Base-by-base conservation (phyloP, 1,140 invertebrate genomes). In the Doryteuthis pealeii region DNA sequence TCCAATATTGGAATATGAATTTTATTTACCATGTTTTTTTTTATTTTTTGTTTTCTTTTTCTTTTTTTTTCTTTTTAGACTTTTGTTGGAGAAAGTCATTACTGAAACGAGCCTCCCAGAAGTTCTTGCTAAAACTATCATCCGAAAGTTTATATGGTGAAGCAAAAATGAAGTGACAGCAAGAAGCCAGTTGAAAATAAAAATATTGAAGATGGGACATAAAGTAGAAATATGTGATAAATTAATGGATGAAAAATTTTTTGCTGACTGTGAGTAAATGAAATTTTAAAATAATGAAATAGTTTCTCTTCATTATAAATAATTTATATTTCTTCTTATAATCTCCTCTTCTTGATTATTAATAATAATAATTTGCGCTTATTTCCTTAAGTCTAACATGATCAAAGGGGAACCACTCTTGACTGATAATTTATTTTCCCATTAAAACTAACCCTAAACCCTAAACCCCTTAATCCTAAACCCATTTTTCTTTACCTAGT, bases 51-150 rank as follows among this genome's bases (percentile, higher is more conserved):
- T 49, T 15, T 15, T 22, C 12, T 22, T 1, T 49, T 1, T 49
- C 22, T 62, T 62, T 62, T 62, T 8, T 62, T 62, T 62, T 62
- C 5, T 62, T 62, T 58, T 62, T 28, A 62, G 54, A 62, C 54
- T n/a, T 62, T 62, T 62, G 54, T 62, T n/a, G n/a, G 54, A 62
- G 5, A 62, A 62, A 62, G 54, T 62, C 18, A 62, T 62, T 22
- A n/a, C 54, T 62, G 54, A 62, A 28, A 62, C 54, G 5, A 62
- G 54, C 54, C 54, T 62, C 5, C 10, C 54, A 0, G 26, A 62
- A 62, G 54, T 28, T 22, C 18, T 62, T 8, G 54, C 54, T 0
- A 18, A 22, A 22, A 62, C 18, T 2, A 62, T 62, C 18, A 62
- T 14, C 18, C 18, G 26, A 28, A 62, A 62, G 26, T 28, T n/a